Evolutionary conservation across 1,140 invertebrate genomes (phyloP), one percentile per base, ranked within the genome.

Genomic region (Heliconius himera): DNA sequence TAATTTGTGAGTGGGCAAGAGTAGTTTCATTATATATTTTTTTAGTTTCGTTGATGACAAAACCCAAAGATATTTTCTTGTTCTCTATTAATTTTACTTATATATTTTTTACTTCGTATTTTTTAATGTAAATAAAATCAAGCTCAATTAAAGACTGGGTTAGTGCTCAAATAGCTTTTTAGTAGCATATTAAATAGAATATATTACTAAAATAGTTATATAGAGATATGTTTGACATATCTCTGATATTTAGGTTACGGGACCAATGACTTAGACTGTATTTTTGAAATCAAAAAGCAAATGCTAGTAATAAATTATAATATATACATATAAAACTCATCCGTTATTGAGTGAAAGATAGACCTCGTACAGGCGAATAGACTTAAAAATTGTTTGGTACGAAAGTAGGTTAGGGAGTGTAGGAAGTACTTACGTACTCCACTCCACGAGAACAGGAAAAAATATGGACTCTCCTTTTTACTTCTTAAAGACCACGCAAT

Each of bases 131-230:
- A 41, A 60, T 78, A 77, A 71, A 75, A 38, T 22, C 16, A 77
- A 71, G 76, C 76, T 79, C 78, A 75, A 79, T 75, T 71, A 71
- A 75, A 74, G 73, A 79, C 73, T 75, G 76, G 76, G 70, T 77
- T 77, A 72, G 54, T 51, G 79, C 79, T 80, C 79, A 80, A 80
- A 73, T 80, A 76, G 22, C 70, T 56, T 76, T 22, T 60, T 22
- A 60, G 56, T n/a, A 60, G 26, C n/a, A 11, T 60, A 66, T 56
- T 22, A 3, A 22, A 22, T 56, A 56, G n/a, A 56, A 18, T 13
- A 4, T 56, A 56, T 22, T 54, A 18, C 51, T 75, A 26, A n/a
- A 9, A 33, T 33, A 51, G 8, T 41, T 20, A 13, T 46, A 16
- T 3, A 22, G 29, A 26, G 29, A 36, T 72, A 70, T 72, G 76